A percentile compares a stretch with the other conserved stretches of the same genome.
Conservation (phyloP, 2,797 vertebrate genomes). For the Lycodopsis pacificus region DNA sequence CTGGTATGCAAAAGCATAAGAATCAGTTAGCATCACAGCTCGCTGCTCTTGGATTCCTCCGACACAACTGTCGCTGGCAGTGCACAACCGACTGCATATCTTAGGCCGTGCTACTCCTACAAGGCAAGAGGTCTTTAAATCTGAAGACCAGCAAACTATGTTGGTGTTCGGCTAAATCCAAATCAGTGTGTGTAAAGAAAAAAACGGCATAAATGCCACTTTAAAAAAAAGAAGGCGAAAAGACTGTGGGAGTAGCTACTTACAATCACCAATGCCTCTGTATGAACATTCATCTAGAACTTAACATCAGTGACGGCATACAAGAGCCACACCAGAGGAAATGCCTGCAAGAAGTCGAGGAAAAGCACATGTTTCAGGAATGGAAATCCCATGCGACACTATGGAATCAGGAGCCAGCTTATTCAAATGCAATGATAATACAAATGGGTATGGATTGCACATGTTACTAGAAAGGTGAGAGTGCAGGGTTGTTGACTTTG, state of each 20-base stretch:
- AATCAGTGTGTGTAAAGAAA: neutral
- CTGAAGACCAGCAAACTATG: neutral
- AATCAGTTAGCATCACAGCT: conserved; percentile 51
- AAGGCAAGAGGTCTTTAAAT: conserved; percentile 19
- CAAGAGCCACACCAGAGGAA: neutral
- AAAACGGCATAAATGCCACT: conserved; percentile 14
- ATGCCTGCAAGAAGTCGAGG: conserved; percentile 6
- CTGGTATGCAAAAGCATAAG: conserved; percentile 58
- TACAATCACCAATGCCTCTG: neutral
- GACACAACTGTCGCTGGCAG: neutral
- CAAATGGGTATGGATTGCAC: neutral
- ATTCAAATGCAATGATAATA: neutral
- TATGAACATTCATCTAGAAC: neutral
- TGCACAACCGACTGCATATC: neutral
- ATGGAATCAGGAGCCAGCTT: neutral
- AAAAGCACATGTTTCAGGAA: conserved; percentile 20
- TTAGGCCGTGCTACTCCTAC: neutral
- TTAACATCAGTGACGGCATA: neutral
- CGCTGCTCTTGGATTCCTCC: conserved; percentile 27
- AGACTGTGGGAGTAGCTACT: neutral
- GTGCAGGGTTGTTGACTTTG: conserved; percentile 20
- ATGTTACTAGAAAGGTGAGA: conserved; percentile 16
- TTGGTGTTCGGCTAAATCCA: conserved; percentile 14
- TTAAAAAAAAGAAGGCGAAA: neutral
- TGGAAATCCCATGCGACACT: neutral